Percentiles rank a stretch among this genome's conserved stretches.
phyloP scores from a whole-genome alignment of 1,140 invertebrate species.

The Anagrus nilaparvatae region DNA sequence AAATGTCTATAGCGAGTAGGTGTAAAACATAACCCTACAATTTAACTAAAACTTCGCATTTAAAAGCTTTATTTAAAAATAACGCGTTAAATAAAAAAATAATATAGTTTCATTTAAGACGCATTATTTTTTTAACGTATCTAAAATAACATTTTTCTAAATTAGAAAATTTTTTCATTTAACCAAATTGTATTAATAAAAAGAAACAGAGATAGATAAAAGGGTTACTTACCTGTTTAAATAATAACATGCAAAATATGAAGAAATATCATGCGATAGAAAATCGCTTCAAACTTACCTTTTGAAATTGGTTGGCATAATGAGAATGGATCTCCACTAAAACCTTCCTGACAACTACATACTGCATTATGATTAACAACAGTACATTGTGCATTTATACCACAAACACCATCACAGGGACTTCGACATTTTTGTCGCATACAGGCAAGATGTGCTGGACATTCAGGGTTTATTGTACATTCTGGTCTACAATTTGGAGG shows the following conservation, averaged over 20 bases:
- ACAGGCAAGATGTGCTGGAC: conserved; percentile 51
- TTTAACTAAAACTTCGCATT: no score
- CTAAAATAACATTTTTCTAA: neutral
- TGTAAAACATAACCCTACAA: no score
- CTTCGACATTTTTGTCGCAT: conserved; percentile 56
- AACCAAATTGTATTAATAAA: neutral
- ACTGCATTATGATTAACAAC: conserved; percentile 58
- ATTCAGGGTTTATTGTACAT: conserved; percentile 57
- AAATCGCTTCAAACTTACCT: conserved; percentile 27
- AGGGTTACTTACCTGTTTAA: no score
- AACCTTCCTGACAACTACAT: conserved; percentile 53
- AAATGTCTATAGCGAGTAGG: no score
- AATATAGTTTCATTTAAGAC: no score
- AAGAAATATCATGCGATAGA: conserved; percentile 12
- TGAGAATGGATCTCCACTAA: conserved; percentile 57
- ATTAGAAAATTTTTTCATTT: neutral
- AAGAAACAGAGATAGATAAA: no score
- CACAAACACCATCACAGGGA: conserved; percentile 59
- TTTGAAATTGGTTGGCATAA: conserved; percentile 40
- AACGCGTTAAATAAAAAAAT: no score
- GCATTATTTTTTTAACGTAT: no score
- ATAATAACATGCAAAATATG: conserved; percentile 14
- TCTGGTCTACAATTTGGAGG: conserved; percentile 56
- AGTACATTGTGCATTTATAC: conserved; percentile 54
- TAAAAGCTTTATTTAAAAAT: no score